Evolutionary conservation across 2,113 vertebrate species (phyloP), one percentile per base, ranked within the genome.

Genomic region (Corythaixoides concolor): DNA sequence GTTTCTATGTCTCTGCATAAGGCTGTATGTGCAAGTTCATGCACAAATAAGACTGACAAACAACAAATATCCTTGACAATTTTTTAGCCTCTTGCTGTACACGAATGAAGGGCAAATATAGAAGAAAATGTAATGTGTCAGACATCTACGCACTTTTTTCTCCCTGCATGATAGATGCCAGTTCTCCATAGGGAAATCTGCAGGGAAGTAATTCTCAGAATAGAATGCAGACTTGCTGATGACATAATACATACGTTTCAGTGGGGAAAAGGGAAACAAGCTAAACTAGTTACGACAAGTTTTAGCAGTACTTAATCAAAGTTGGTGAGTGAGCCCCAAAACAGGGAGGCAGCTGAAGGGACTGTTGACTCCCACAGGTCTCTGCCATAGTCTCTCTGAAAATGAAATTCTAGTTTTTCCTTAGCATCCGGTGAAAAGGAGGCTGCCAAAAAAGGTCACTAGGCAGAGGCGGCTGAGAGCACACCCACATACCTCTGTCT

Each of bases 1-100:
- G 53, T 89, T 97, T 70, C 64, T 35, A 43, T 19, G 30, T 72
- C 83, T 86, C 85, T 84, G 58, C 64, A 79, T 88, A 97, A 94
- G 66, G 52, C 74, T 69, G 35, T n/a, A 47, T 78, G 59, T 55
- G 18, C 43, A 45, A 45, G 11, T 69, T 87, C 84, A 82, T 33
- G 53, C 74, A 81, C 89, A 95, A 95, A 39, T 84, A 95, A 81
- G 52, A 72, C 35, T 86, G 63, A 66, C 70, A 96, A 95, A 73
- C 58, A 97, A 87, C 76, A 96, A 95, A 97, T 95, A 94, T 89
- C 66, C 78, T 86, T 79, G 58, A 89, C 66, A 78, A 79, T 89
- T 93, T 94, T 94, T 89, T 81, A 93, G 87, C 68, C 72, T 83
- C 63, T 89, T 90, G 77, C 74, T 75, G 50, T 78, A 91, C 45